Evolutionary conservation across 2,888 invertebrate genomes (phyloP).

Genomic region (Zygothrica quintamaculata): DNA sequence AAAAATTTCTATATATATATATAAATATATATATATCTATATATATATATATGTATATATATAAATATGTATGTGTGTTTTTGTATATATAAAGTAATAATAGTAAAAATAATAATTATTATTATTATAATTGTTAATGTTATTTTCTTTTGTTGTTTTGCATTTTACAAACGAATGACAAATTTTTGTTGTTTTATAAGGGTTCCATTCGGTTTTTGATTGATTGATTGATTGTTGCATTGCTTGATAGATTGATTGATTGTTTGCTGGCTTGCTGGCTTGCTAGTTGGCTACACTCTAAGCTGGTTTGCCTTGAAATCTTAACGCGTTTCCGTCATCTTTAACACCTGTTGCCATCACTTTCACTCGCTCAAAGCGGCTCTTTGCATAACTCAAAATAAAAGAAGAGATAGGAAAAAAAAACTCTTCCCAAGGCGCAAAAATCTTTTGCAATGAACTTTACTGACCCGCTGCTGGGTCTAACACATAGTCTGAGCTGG

Average conservation of each 20-base stretch:
- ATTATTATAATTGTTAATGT: constrained; percentile 33
- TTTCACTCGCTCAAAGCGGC: constrained; percentile 45
- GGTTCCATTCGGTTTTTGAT: constrained; percentile 34
- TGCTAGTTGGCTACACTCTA: too few species aligned
- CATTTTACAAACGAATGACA: constrained; percentile 43
- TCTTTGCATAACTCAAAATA: constrained; percentile 60
- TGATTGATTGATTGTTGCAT: constrained; percentile 29
- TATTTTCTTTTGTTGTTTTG: constrained; percentile 38
- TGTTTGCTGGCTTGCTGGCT: too few species aligned
- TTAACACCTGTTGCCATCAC: constrained; percentile 58
- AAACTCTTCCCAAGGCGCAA: constrained; percentile 1
- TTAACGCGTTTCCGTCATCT: constrained; percentile 58
- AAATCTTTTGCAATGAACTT: constrained; percentile 57
- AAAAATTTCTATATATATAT: constrained; percentile 25
- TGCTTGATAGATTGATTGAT: constrained; percentile 38
- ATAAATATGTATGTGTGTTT: background rate
- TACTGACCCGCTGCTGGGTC: constrained; percentile 37
- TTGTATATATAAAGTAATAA: constrained; percentile 8
- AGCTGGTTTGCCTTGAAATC: constrained; percentile 65
- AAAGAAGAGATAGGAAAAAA: too few species aligned
- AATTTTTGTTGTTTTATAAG: constrained; percentile 18
- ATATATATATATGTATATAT: background rate
- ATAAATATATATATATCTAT: background rate
- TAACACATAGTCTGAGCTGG: background rate
- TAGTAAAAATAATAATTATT: constrained; percentile 32